phyloP scores from a whole-genome alignment of 2,888 invertebrate genomes.

The Griposia aprilina region DNA sequence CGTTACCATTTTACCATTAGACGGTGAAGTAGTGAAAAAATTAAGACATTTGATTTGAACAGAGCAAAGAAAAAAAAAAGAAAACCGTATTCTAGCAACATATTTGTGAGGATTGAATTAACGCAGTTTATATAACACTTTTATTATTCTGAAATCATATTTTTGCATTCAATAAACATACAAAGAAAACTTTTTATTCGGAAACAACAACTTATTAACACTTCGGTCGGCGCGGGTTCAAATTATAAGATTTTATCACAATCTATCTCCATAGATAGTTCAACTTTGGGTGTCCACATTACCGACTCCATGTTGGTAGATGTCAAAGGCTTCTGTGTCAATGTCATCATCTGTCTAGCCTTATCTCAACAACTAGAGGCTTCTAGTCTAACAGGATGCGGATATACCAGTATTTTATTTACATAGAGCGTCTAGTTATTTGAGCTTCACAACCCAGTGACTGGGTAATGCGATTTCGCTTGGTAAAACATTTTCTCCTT shows the following conservation, averaged over 20 bases:
- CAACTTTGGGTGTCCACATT: not conserved
- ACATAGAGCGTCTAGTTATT: too few species aligned
- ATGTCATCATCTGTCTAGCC: not conserved
- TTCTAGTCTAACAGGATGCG: not conserved
- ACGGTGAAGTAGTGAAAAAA: not conserved
- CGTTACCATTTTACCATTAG: not conserved
- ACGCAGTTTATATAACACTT: not conserved
- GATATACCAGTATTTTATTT: not conserved
- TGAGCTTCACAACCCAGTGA: not conserved
- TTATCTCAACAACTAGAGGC: not conserved
- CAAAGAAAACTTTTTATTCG: not conserved
- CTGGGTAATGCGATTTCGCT: too few species aligned
- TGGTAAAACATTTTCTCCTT: not conserved
- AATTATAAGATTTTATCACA: constrained; percentile 1
- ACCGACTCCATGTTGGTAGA: not conserved
- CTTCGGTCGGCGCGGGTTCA: not conserved
- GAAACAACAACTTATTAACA: not conserved
- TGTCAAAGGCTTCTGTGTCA: not conserved
- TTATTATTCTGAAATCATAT: not conserved
- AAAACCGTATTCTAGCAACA: not conserved
- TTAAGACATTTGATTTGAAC: too few species aligned
- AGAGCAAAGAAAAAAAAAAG: not conserved
- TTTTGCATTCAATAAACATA: not conserved
- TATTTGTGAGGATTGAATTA: not conserved
- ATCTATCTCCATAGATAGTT: not conserved